Conservation (phyloP, 1,140 invertebrate species). For the Eriocheir sinensis region DNA sequence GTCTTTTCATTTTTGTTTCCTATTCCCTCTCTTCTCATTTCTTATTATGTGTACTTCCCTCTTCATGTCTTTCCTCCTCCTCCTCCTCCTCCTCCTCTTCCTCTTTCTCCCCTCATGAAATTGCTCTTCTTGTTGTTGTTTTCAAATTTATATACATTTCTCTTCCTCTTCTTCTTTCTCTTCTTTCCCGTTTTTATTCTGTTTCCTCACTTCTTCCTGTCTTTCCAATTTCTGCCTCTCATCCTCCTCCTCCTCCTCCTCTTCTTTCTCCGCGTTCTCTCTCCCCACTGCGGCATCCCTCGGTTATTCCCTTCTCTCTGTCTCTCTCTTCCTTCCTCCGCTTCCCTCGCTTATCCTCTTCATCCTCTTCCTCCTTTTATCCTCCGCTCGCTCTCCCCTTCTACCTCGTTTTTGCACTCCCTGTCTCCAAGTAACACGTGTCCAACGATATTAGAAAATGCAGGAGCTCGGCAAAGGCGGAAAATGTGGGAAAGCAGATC, state of each 20-base stretch:
- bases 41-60: not conserved
- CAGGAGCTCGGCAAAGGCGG: not conserved
- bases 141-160: conserved; percentile 71
- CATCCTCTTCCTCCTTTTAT: not conserved
- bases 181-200: not conserved
- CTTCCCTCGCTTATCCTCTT: not conserved
- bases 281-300: too few species aligned
- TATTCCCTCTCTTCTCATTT: not conserved
- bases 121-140: conserved; percentile 23
- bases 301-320: conserved; percentile 29
- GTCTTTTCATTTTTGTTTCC: conserved; percentile 29
- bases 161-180: not conserved
- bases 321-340: not conserved
- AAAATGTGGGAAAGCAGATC: not conserved
- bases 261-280: not conserved
- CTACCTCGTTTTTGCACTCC: conserved; percentile 8
- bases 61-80: not conserved
- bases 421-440: conserved; percentile 9
- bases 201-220: not conserved
- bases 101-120: not conserved
- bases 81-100: not conserved
- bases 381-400: not conserved
- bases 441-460: conserved; percentile 6
- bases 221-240: not conserved
- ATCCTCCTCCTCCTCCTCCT: not conserved